These are phyloP conservation scores for Sprattus sprattus DNA, from an alignment of 2,113 vertebrate species.

Conservation along the genomic window DNA sequence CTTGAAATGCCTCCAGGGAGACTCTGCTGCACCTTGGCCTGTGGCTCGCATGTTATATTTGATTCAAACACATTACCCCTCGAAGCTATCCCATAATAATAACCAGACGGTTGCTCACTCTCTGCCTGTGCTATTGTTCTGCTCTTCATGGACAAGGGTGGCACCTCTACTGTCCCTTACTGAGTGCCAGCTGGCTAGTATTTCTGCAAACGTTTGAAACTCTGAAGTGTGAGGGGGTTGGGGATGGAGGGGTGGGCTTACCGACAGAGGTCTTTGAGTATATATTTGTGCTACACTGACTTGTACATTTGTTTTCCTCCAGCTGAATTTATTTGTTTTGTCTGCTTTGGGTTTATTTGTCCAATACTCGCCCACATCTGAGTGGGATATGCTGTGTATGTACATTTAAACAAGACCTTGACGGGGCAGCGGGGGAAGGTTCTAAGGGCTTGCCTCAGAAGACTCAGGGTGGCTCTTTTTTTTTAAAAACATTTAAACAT, in stretches of 20 bases:
- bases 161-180: neutral
- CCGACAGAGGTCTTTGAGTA: conserved; percentile 53
- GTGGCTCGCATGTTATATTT: neutral
- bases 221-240: conserved; percentile 46
- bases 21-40: neutral
- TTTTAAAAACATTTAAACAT: conserved; percentile 51
- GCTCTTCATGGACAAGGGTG: neutral
- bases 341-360: conserved; percentile 32
- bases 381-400: conserved; percentile 49
- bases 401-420: conserved; percentile 57
- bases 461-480: conserved; percentile 42
- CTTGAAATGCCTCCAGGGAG: neutral
- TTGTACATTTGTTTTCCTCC: conserved; percentile 65
- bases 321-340: conserved; percentile 60
- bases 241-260: neutral
- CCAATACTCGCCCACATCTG: conserved; percentile 34
- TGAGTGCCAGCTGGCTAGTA: conserved; percentile 25
- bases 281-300: conserved; percentile 58
- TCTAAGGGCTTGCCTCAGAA: conserved; percentile 51
- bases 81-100: neutral
- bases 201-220: conserved; percentile 49
- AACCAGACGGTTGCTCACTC: neutral
- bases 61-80: conserved; percentile 2
- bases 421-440: conserved; percentile 31
- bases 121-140: neutral